Evolutionary conservation across 2,888 invertebrate species (phyloP), one percentile per base, ranked within the genome.

Genomic region (Mimumesa dahlbomi): DNA sequence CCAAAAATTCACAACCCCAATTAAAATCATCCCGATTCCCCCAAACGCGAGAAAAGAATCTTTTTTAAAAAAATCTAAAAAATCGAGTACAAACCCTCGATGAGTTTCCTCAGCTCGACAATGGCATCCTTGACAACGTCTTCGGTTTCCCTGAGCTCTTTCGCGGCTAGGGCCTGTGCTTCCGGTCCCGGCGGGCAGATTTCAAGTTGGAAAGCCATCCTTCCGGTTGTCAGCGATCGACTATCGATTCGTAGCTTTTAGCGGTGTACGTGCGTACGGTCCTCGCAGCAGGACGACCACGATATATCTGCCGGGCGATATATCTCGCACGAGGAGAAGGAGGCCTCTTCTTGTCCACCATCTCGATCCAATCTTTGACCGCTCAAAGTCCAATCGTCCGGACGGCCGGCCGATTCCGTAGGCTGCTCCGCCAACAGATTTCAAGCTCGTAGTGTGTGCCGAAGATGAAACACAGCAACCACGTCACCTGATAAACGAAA

Each of bases 81-180:
- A n/a, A n/a, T n/a, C n/a, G n/a, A n/a, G n/a, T n/a, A n/a, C n/a
- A n/a, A n/a, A n/a, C 91, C 89, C 83, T 89, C 87, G 3, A 91
- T 78, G 14, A 88, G 73, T 43, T 89, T 83, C 34, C 82, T 87
- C 0, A 91, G 85, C 9, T 81, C 79, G 4, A 70, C 82, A 16
- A 90, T 62, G 1, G 89, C 88, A 13, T 89, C 83, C 63, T 87
- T 86, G 0, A 86, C 80, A 11, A 86, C 84, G 36, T 90, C 90
- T 9, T 90, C 90, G 0, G 88, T 90, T 72, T 91, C 91, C 29
- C 90, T 75, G 0, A 91, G 82, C 62, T 91, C 90, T 42, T 85
- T 86, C 11, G 84, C 79, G 0, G 91, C 91, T 1, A 89, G 4
- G 0, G 79, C 85, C 42, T 54, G 77, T 6, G 82, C 80, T 56